phyloP scores from a whole-genome alignment of 2,113 vertebrate species.

The Callipepla squamata region DNA sequence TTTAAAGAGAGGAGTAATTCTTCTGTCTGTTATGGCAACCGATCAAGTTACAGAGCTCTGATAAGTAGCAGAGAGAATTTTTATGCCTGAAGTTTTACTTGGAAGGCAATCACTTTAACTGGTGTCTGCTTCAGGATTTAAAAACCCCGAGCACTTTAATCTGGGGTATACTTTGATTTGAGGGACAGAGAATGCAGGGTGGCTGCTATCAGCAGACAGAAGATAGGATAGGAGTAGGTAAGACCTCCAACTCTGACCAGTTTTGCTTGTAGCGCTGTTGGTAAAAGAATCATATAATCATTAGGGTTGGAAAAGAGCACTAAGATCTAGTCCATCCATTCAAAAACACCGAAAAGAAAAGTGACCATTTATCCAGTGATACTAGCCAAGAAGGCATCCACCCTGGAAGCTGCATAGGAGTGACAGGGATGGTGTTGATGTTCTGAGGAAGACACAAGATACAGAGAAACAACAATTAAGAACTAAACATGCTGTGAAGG shows the following conservation, averaged over 20 bases:
- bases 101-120: neutral
- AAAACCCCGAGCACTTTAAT: neutral
- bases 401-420: rapidly evolving
- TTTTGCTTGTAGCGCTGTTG: neutral
- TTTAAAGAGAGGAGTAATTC: neutral
- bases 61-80: neutral
- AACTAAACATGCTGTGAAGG: neutral
- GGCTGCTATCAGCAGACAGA: neutral
- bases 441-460: neutral
- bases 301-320: too few relatives aligned
- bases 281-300: neutral
- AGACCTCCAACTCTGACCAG: neutral
- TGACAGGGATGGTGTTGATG: neutral
- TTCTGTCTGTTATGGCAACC: neutral
- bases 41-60: neutral
- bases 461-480: neutral
- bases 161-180: neutral
- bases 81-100: neutral
- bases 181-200: neutral
- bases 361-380: too few relatives aligned
- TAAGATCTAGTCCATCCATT: too few relatives aligned
- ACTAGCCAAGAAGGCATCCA: neutral
- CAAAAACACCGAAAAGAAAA: too few relatives aligned
- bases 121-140: neutral
- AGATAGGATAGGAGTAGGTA: neutral